These are phyloP conservation scores for Medauroidea extradentata DNA, from an alignment of 1,140 invertebrate species.

Conservation along the genomic window DNA sequence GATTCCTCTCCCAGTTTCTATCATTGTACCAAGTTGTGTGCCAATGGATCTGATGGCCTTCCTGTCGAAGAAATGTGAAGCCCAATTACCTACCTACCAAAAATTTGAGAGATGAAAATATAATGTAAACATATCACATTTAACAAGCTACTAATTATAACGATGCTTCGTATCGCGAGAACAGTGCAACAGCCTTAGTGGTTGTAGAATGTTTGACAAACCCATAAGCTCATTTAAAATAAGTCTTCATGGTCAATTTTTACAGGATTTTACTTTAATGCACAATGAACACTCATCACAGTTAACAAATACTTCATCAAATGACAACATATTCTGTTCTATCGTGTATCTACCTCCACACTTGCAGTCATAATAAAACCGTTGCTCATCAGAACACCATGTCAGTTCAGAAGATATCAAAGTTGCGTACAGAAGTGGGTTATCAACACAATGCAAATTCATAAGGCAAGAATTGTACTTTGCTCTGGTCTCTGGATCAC, in stretches of 20 bases:
- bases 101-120: too few relatives aligned
- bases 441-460: slow-evolving; percentile 48
- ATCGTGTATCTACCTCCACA: slow-evolving; percentile 60
- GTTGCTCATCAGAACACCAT: slow-evolving; percentile 35
- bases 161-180: too few relatives aligned
- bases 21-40: too few relatives aligned
- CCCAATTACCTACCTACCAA: too few relatives aligned
- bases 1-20: too few relatives aligned
- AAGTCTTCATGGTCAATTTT: not conserved
- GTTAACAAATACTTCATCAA: slow-evolving; percentile 45
- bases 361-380: slow-evolving; percentile 54
- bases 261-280: slow-evolving; percentile 43
- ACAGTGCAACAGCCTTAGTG: too few relatives aligned
- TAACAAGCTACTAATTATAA: too few relatives aligned
- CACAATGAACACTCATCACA: slow-evolving; percentile 64
- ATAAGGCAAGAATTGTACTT: slow-evolving; percentile 53
- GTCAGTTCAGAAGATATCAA: slow-evolving; percentile 49
- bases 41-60: too few relatives aligned
- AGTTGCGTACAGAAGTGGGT: slow-evolving; percentile 52
- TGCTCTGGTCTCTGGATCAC: slow-evolving; percentile 48
- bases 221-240: too few relatives aligned
- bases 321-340: slow-evolving; percentile 39
- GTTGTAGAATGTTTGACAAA: too few relatives aligned
- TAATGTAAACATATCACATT: too few relatives aligned
- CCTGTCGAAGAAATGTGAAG: too few relatives aligned